Evolutionary conservation across 2,113 vertebrate species (phyloP), one percentile per base, ranked within the genome.

Genomic region (Indri indri): DNA sequence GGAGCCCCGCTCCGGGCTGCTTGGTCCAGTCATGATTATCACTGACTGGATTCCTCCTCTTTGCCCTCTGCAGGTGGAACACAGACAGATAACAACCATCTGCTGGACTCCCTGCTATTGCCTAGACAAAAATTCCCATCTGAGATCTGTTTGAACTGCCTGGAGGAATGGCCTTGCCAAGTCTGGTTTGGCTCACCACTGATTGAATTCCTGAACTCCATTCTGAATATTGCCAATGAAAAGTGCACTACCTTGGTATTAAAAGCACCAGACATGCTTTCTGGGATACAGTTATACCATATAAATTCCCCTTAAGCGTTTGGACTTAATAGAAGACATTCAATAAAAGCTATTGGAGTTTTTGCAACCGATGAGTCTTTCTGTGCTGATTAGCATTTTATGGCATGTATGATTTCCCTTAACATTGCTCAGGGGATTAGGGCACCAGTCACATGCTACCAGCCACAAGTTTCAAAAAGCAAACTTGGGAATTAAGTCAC

Each of bases 401-500:
- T 27, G n/a, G 52, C 22, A 1, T 32, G 5, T 77, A 32, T 81
- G 73, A 71, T 83, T 79, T 77, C 92, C 88, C 52, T 88, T 59
- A 68, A 45, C 32, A 45, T 27, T 77, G 76, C 74, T 77, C 32
- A 70, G 74, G 20, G 61, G 54, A 34, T 23, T 74, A 57, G 50
- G 82, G 63, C 6, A 83, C 73, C 52, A n/a, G 25, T 91, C 90
- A 82, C 40, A 93, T 37, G 61, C 90, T 95, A 81, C 37, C 61
- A 95, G 76, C 32, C 84, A 90, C 77, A 94, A 90, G 81, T 95
- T 95, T 50, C 17, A 32, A 74, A 94, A 95, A 95, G 79, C 30
- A 84, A 93, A 91, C 27, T 90, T 95, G 61, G 59, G 83, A 82
- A 97, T 93, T 87, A 98, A 97, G 84, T 97, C 92, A 90, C 65